A percentile compares a stretch with the other conserved stretches of the same genome.
phyloP scores from a whole-genome alignment of 2,888 invertebrate species.

The Calameuta pallipes region DNA sequence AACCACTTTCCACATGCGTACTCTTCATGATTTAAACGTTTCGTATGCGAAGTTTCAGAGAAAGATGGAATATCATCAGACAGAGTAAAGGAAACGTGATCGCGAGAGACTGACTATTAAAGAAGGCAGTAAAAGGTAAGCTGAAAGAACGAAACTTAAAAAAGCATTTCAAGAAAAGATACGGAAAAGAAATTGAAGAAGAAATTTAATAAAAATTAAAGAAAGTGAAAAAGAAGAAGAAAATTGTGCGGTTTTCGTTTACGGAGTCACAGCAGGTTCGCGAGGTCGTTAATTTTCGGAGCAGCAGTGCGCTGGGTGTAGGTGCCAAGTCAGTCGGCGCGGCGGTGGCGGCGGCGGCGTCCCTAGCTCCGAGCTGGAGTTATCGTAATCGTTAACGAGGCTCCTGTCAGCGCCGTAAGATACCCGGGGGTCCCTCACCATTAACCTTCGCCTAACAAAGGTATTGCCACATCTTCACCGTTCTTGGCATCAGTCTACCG shows the following conservation, averaged over 20 bases:
- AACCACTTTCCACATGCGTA: not conserved
- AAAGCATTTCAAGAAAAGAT: not conserved
- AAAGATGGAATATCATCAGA: not conserved
- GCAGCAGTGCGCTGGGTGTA: not conserved
- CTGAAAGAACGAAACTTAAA: not conserved
- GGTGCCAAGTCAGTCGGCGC: not conserved
- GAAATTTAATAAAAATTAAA: conserved; percentile 3
- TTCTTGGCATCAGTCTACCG: conserved; percentile 39
- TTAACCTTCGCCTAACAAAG: conserved; percentile 61
- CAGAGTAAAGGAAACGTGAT: not conserved
- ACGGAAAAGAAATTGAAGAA: not conserved
- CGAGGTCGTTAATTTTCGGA: conserved; percentile 54
- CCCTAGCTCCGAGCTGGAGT: conserved; percentile 34
- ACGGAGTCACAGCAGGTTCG: conserved; percentile 47
- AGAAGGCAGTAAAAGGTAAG: not conserved
- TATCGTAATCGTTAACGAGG: conserved; percentile 61
- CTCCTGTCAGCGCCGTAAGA: conserved; percentile 58
- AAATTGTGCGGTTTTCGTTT: conserved; percentile 49
- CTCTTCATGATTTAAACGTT: not conserved
- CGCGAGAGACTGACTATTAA: not conserved
- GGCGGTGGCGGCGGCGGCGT: not conserved
- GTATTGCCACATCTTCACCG: conserved; percentile 56
- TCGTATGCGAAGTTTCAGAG: not conserved
- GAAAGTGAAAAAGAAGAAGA: conserved; percentile 13
- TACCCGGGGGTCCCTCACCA: conserved; percentile 55